Evolutionary conservation across 2,888 invertebrate genomes (phyloP), one percentile per base, ranked within the genome.

Genomic region (Clepsis dumicolana): DNA sequence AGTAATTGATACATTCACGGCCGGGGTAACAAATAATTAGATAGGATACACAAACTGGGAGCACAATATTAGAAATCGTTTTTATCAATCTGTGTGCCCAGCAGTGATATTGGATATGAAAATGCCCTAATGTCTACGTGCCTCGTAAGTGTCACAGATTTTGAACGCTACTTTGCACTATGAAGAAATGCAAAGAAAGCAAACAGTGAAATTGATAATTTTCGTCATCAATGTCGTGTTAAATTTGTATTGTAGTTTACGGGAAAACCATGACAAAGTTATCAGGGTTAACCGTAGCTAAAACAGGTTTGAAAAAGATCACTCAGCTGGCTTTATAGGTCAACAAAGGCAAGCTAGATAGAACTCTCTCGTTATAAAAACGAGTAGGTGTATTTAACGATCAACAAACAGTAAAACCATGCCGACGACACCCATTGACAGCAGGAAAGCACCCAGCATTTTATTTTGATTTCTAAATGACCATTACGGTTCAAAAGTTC

Each of bases 401-500:
- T 21, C 4, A 48, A 12, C 18, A 35, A 35, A 21, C 21, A 18
- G 14, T 56, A 56, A 32, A 56, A 56, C 18, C 35, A 56, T 18
- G 18, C 21, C 14, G 1, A 14, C n/a, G 2, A 16, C 59, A 35
- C 50, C 21, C 50, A 50, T 61, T 64, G 32, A 53, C 16, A 65
- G 4, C 48, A 64, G 50, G 54, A 21, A 67, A 16, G 5, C 10
- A 35, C 14, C 21, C 35, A n/a, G 41, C 29, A 48, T 29, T 48
- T 54, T 48, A 48, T 56, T 50, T 48, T 35, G 62, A 63, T 67
- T 67, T 67, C 67, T 38, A 41, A 74, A 77, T 75, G 75, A 75
- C 75, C 76, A 71, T 68, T 57, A 72, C 77, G 82, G 77, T 78
- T 83, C 78, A 83, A 77, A 48, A 83, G 85, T 81, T 83, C 80